Evolutionary conservation across 2,797 vertebrate species (phyloP).

Genomic region (Bovichtus variegatus): DNA sequence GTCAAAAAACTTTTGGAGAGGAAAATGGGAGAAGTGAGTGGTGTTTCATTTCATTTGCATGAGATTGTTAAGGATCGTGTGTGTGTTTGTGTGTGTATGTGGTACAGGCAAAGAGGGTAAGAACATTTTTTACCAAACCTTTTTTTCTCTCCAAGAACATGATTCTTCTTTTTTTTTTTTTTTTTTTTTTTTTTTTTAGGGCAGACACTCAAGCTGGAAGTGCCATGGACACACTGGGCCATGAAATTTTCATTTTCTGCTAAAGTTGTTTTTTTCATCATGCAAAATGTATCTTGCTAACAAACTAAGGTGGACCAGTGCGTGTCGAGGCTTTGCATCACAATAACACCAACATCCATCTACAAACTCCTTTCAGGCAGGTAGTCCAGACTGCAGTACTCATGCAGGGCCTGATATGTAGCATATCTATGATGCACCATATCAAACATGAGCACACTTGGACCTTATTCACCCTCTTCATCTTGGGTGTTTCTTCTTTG

Average conservation of each 20-base stretch:
- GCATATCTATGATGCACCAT: not conserved
- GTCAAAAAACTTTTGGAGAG: constrained; percentile 14
- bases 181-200: constrained; percentile 39
- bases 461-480: not conserved
- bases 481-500: not conserved
- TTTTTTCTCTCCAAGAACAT: constrained; percentile 57
- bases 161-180: constrained; percentile 53
- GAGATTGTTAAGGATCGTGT: constrained; percentile 8
- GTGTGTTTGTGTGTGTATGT: not conserved
- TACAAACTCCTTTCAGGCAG: constrained; percentile 7
- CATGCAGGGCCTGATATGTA: too few species aligned
- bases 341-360: constrained; percentile 24
- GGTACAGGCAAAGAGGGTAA: not conserved
- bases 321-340: constrained; percentile 18
- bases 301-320: constrained; percentile 20
- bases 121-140: constrained; percentile 31
- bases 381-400: not conserved
- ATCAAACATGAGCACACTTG: not conserved
- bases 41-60: constrained; percentile 21
- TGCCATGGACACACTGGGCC: constrained; percentile 50
- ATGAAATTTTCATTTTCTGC: constrained; percentile 71
- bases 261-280: constrained; percentile 43
- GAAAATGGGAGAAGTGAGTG: not conserved
- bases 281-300: constrained; percentile 53
- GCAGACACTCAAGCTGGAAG: constrained; percentile 40